Evolutionary conservation across 1,140 invertebrate genomes (phyloP), one percentile per base, ranked within the genome.

Genomic region (Hyles euphorbiae): DNA sequence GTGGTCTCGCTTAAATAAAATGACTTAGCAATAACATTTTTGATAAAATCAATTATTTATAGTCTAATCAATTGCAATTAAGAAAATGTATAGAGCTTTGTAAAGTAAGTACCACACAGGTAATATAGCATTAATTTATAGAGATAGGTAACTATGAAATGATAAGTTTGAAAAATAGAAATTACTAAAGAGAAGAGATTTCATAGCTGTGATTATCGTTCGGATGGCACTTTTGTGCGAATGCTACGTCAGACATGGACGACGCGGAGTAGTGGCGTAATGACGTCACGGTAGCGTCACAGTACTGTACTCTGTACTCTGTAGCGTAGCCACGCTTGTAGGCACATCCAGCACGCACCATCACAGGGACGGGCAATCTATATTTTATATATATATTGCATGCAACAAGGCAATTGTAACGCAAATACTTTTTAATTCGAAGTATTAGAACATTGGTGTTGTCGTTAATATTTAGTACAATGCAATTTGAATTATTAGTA

Each of bases 41-140:
- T 86, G 74, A 87, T 87, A 76, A 86, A 88, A 85, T 88, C 86
- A 88, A 88, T 88, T 88, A 87, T 87, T 83, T 84, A 82, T 86
- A 77, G 70, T 72, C 49, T 77, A 76, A 70, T 76, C 58, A 78
- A 78, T 80, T 74, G 77, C 77, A 78, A 81, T 74, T 87, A 87
- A 84, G 81, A 83, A 75, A 87, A 83, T 87, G 86, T 88, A 88
- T 88, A 87, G 86, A 88, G 86, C 86, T 88, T 88, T 76, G 78
- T 88, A 88, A 72, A 72, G 72, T 85, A 87, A 86, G 83, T 87
- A 79, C 76, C 75, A 84, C 70, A 82, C 77, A 86, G 76, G 78
- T 83, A 69, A 76, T 73, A 81, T 85, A 86, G 75, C 78, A 72
- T 74, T 76, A 86, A 77, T 82, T 72, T 65, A 72, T 85, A 81